Conservation (phyloP, 2,888 invertebrate species). For the Eupithecia exiguata region DNA sequence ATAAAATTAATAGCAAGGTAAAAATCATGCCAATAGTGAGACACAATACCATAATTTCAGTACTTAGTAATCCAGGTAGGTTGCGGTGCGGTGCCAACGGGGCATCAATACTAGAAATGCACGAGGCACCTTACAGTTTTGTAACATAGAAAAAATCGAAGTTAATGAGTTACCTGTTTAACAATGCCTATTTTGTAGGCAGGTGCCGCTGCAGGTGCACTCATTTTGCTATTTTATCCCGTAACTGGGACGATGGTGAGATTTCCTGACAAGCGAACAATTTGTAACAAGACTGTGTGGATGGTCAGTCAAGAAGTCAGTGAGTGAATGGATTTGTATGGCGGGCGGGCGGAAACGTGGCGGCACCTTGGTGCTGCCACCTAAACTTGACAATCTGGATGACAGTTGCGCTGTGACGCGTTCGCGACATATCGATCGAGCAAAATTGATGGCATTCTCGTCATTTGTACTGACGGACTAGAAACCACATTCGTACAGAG, state of each 20-base stretch:
- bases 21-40: background rate
- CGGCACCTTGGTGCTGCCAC: conserved; percentile 70
- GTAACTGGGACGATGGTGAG: conserved; percentile 59
- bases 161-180: conserved; percentile 75
- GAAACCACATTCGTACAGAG: background rate
- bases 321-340: background rate
- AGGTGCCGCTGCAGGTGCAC: conserved; percentile 71
- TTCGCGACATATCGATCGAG: conserved; percentile 15
- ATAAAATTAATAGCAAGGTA: background rate
- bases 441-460: conserved; percentile 17
- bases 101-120: conserved; percentile 67
- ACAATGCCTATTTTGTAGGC: conserved; percentile 76
- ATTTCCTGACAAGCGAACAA: conserved; percentile 61
- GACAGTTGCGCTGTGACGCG: conserved; percentile 25
- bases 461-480: background rate
- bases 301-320: conserved; percentile 47
- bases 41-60: conserved; percentile 1
- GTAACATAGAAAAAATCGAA: conserved; percentile 47
- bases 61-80: conserved; percentile 24
- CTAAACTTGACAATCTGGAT: conserved; percentile 46
- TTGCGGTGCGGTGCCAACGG: conserved; percentile 71
- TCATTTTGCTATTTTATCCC: conserved; percentile 70
- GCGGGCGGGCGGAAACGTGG: conserved; percentile 68
- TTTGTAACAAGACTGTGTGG: conserved; percentile 60
- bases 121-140: conserved; percentile 65